Conservation (phyloP, 1,140 invertebrate genomes). For the Aricia agestis region DNA sequence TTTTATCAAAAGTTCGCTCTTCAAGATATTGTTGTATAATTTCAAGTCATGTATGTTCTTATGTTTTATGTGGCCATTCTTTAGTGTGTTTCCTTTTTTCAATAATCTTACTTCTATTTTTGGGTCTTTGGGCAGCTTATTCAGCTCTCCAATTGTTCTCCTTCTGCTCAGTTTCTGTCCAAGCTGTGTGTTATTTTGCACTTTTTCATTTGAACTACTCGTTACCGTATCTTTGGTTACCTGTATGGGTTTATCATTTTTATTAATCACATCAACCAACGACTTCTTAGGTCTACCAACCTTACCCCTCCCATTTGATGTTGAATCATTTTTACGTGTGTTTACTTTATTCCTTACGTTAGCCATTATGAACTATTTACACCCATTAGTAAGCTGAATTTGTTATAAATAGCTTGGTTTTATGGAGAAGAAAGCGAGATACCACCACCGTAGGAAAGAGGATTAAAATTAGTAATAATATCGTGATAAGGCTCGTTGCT, state of each 20-base stretch:
- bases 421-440: constrained; percentile 50
- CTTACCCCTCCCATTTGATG: constrained; percentile 40
- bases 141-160: constrained; percentile 30
- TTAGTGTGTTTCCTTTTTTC: constrained; percentile 35
- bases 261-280: constrained; percentile 44
- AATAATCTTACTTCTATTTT: constrained; percentile 25
- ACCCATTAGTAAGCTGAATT: constrained; percentile 42
- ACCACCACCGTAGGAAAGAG: constrained; percentile 57
- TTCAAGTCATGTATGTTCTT: constrained; percentile 46
- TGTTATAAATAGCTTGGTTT: constrained; percentile 32
- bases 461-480: constrained; percentile 47
- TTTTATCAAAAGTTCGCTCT: constrained; percentile 56
- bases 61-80: constrained; percentile 44
- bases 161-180: constrained; percentile 40
- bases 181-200: constrained; percentile 37
- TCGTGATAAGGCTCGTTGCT: constrained; percentile 31
- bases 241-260: constrained; percentile 24
- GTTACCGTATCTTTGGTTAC: constrained; percentile 22
- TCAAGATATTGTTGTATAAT: constrained; percentile 50
- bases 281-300: constrained; percentile 41
- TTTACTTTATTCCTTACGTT: constrained; percentile 62
- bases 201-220: constrained; percentile 39
- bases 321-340: constrained; percentile 45
- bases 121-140: constrained; percentile 29
- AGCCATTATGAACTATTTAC: constrained; percentile 56